Evolutionary conservation across 2,113 vertebrate species (phyloP).

Genomic region (Malurus melanocephalus): DNA sequence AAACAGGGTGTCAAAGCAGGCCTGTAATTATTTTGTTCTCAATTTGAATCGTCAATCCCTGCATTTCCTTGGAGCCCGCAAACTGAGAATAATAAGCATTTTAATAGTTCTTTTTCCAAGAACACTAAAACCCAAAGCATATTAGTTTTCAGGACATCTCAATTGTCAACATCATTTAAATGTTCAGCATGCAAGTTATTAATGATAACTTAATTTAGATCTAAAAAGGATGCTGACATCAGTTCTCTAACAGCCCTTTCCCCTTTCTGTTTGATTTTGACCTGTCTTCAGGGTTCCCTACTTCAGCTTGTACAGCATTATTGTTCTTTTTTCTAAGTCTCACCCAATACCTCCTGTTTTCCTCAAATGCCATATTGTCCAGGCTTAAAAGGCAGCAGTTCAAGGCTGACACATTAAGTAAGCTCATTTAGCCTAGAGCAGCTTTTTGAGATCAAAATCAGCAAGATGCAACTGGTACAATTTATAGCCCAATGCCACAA

Average conservation of each 20-base stretch:
- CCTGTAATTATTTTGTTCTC: not conserved
- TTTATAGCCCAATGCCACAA: not conserved
- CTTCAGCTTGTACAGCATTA: not conserved
- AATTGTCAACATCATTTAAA: not conserved
- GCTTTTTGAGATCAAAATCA: not conserved
- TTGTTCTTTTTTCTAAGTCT: not conserved
- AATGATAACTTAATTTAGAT: not conserved
- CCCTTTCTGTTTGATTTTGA: not conserved
- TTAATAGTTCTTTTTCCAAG: not conserved
- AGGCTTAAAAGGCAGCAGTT: not conserved
- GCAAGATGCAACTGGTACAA: not conserved
- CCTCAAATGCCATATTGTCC: not conserved
- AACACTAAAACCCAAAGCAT: not conserved
- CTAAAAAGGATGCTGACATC: not conserved
- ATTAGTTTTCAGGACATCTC: not conserved
- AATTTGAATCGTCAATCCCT: not conserved
- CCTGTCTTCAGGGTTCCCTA: not conserved
- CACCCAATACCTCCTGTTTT: not conserved
- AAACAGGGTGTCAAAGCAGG: not conserved
- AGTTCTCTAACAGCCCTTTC: not conserved
- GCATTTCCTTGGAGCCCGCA: not conserved
- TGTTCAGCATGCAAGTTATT: not conserved
- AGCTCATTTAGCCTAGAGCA: not conserved
- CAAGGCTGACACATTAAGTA: not conserved
- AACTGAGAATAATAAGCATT: not conserved